phyloP scores from a whole-genome alignment of 1,140 invertebrate species.

The Drosophila pandora region DNA sequence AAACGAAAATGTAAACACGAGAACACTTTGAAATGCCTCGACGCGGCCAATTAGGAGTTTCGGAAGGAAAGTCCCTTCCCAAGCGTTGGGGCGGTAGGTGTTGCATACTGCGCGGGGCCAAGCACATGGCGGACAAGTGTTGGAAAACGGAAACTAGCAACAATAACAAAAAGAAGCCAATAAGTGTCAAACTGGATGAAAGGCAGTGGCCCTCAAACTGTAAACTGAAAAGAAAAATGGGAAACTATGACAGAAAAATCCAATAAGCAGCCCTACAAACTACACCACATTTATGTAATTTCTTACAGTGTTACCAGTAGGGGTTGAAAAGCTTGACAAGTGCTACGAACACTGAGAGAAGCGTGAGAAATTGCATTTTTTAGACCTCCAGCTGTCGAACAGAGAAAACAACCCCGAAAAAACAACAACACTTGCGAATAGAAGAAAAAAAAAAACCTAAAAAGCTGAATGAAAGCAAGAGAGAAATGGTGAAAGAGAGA shows the following conservation, averaged over 20 bases:
- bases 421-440: slow-evolving; percentile 26
- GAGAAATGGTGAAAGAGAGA: slow-evolving; percentile 1
- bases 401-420: slow-evolving; percentile 47
- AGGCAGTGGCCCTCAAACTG: slow-evolving; percentile 37
- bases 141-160: slow-evolving; percentile 48
- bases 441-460: slow-evolving; percentile 5
- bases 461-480: slow-evolving; percentile 20
- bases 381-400: slow-evolving; percentile 46
- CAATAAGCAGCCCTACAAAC: neutral
- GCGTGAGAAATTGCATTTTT: slow-evolving; percentile 28
- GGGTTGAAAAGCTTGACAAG: slow-evolving; percentile 56
- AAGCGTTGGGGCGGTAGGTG: slow-evolving; percentile 1
- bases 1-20: slow-evolving; percentile 50
- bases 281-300: neutral
- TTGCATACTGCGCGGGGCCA: slow-evolving; percentile 11
- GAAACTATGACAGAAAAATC: neutral
- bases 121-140: slow-evolving; percentile 67
- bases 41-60: slow-evolving; percentile 51
- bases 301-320: slow-evolving; percentile 17
- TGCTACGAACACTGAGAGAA: slow-evolving; percentile 12
- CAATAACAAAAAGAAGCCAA: slow-evolving; percentile 38
- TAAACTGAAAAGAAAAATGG: slow-evolving; percentile 7
- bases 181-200: slow-evolving; percentile 38
- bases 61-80: neutral
- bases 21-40: slow-evolving; percentile 42